Percentiles rank a stretch among this genome's conserved stretches.
These are phyloP conservation scores for Hirudo medicinalis DNA, from an alignment of 1,140 invertebrate genomes.

Conservation along the genomic window DNA sequence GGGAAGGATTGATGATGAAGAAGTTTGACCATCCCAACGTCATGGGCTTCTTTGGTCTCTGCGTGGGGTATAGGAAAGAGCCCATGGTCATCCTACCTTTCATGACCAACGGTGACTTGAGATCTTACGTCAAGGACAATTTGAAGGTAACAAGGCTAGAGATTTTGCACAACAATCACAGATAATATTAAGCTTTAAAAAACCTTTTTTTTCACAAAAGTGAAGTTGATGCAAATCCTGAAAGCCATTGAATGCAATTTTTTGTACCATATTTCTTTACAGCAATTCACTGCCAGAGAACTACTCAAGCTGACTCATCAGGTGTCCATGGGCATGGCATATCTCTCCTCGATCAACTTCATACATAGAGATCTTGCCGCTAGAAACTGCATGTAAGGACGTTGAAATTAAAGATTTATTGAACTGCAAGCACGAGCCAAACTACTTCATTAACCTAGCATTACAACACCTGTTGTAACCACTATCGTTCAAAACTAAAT, in stretches of 20 bases:
- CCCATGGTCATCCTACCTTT: constrained; percentile 42
- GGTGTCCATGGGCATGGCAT: constrained; percentile 8
- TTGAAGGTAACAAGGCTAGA: constrained; percentile 35
- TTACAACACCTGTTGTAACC: no score
- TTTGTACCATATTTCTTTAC: background rate
- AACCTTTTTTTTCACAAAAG: background rate
- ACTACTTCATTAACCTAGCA: no score
- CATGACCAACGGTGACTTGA: constrained; percentile 42
- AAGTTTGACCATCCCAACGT: constrained; percentile 42
- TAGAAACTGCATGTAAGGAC: constrained; percentile 10
- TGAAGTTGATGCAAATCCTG: background rate
- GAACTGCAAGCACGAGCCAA: no score
- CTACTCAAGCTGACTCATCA: background rate
- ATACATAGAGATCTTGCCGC: constrained; percentile 15
- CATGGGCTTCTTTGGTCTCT: constrained; percentile 39
- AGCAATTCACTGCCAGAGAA: constrained; percentile 10
- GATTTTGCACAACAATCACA: background rate
- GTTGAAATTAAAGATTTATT: no score
- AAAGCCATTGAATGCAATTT: background rate
- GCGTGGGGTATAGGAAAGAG: constrained; percentile 34
- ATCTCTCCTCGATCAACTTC: constrained; percentile 3
- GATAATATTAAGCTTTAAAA: background rate
- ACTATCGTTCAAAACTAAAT: no score
- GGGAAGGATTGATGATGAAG: constrained; percentile 38
- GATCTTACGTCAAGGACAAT: constrained; percentile 40